A percentile compares a stretch with the other conserved stretches of the same genome.
phyloP scores from a whole-genome alignment of 37 sponge, comb jelly and placozoan species.

The Geodia barretti region DNA sequence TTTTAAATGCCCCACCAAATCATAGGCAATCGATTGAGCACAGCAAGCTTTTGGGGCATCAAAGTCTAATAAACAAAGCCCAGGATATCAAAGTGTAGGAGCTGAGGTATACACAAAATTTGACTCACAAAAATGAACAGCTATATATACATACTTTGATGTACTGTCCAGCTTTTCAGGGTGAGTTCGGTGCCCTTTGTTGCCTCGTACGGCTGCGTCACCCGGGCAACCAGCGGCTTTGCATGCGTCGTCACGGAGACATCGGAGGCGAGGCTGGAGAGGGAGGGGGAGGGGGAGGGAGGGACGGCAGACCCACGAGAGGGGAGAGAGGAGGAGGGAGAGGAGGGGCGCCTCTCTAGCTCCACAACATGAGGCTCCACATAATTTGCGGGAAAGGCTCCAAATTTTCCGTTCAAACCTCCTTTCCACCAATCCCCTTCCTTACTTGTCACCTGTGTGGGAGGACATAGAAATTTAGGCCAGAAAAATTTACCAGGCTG shows the following conservation, averaged over 20 bases:
- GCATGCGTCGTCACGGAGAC: not conserved
- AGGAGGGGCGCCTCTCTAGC: too few species aligned
- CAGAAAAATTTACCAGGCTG: not conserved
- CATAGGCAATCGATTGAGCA: too few species aligned
- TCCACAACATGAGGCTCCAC: slow-evolving; percentile 65
- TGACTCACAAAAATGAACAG: too few species aligned
- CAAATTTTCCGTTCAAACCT: slow-evolving; percentile 48
- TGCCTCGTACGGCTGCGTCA: slow-evolving; percentile 35
- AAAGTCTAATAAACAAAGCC: too few species aligned
- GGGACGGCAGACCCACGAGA: too few species aligned
- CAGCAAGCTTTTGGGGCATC: too few species aligned
- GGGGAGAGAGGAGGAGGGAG: too few species aligned
- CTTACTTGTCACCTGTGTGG: slow-evolving; percentile 12
- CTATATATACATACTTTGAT: slow-evolving; percentile 62
- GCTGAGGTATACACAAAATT: too few species aligned
- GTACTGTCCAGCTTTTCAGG: slow-evolving; percentile 55
- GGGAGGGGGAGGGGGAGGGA: slow-evolving; percentile 1
- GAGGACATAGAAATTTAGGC: not conserved
- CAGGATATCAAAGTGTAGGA: too few species aligned
- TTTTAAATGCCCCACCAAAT: too few species aligned
- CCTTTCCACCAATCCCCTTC: slow-evolving; percentile 88
- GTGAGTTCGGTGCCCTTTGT: slow-evolving; percentile 48
- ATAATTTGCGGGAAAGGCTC: slow-evolving; percentile 86
- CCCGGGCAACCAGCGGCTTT: slow-evolving; percentile 51
- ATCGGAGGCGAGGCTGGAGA: not conserved